phyloP scores from a whole-genome alignment of 2,888 invertebrate genomes.

The Sminthurides aquaticus region DNA sequence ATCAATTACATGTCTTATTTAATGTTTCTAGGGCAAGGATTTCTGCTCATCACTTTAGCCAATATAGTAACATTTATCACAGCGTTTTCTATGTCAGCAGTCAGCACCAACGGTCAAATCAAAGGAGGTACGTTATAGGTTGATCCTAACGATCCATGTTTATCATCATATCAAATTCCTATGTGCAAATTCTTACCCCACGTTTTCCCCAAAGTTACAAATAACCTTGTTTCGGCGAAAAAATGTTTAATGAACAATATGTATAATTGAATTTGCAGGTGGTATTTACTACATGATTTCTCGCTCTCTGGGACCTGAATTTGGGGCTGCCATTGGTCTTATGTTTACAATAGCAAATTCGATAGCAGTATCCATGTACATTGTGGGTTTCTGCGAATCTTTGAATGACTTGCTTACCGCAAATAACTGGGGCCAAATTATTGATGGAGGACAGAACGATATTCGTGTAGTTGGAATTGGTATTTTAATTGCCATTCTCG shows the following conservation, averaged over 20 bases:
- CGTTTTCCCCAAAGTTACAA: no score
- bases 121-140: constrained; percentile 37
- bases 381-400: constrained; percentile 58
- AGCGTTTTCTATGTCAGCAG: constrained; percentile 43
- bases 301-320: constrained; percentile 44
- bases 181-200: no score
- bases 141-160: neutral
- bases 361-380: constrained; percentile 55
- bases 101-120: constrained; percentile 35
- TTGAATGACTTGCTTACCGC: constrained; percentile 50
- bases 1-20: neutral
- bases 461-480: constrained; percentile 68
- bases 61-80: constrained; percentile 43
- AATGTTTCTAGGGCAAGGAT: constrained; percentile 46
- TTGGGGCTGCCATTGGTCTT: constrained; percentile 56
- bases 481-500: constrained; percentile 48
- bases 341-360: constrained; percentile 58
- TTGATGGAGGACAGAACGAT: constrained; percentile 70
- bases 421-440: constrained; percentile 57
- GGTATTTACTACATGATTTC: constrained; percentile 44
- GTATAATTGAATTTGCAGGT: no score
- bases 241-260: no score
- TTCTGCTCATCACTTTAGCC: constrained; percentile 50
- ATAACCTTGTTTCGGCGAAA: no score
- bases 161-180: no score